phyloP scores from a whole-genome alignment of 2,113 vertebrate genomes.

The Siniperca knerii region DNA sequence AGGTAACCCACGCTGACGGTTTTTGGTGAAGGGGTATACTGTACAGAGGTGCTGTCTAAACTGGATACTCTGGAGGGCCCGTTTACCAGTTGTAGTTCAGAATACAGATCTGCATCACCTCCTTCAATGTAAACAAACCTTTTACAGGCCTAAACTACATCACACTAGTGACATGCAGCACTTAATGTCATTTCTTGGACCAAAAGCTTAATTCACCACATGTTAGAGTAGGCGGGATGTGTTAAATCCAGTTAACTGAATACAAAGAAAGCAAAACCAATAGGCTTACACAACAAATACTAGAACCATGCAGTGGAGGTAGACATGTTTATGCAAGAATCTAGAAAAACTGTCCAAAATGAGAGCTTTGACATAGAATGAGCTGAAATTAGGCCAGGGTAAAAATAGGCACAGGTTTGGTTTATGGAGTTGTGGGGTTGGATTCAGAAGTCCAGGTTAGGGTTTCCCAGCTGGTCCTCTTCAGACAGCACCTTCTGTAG shows the following conservation, averaged over 20 bases:
- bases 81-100: too few species aligned
- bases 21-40: slow-evolving; percentile 46
- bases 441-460: slow-evolving; percentile 44
- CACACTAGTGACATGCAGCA: neutral
- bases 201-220: neutral
- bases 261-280: neutral
- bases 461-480: slow-evolving; percentile 44
- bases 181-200: neutral
- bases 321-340: neutral
- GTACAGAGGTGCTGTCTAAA: slow-evolving; percentile 68
- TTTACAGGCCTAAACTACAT: neutral
- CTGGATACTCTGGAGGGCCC: slow-evolving; percentile 49
- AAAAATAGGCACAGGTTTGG: neutral
- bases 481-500: slow-evolving; percentile 66
- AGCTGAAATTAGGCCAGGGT: neutral
- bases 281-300: neutral
- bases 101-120: neutral
- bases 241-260: neutral
- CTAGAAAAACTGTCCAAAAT: neutral
- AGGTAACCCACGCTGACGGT: slow-evolving; percentile 86
- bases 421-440: neutral
- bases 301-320: neutral
- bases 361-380: neutral
- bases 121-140: neutral
- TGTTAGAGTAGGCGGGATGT: neutral